Evolutionary conservation across 2,113 vertebrate species (phyloP).

Genomic region (Parotia lawesii): DNA sequence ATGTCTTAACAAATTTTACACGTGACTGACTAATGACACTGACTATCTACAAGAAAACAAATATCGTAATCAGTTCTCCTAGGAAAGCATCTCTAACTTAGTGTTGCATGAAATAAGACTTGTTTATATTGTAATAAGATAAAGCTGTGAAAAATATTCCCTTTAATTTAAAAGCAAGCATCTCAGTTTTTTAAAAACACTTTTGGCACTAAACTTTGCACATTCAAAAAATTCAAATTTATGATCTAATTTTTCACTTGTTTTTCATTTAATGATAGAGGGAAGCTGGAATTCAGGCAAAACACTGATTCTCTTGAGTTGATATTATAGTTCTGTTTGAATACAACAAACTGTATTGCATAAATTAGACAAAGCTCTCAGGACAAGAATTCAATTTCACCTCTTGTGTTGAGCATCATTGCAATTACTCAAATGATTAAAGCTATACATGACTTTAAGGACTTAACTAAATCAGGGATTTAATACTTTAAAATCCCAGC

Average conservation of each 20-base stretch:
- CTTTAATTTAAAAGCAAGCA: not conserved
- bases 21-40: not conserved
- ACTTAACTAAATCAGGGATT: not conserved
- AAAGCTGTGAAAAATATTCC: not conserved
- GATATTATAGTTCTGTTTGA: not conserved
- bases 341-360: not conserved
- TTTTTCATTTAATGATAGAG: not conserved
- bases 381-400: not conserved
- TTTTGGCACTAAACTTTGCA: not conserved
- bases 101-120: slow-evolving; percentile 33
- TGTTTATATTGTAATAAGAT: not conserved
- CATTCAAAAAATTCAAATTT: not conserved
- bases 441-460: not conserved
- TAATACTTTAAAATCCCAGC: not conserved
- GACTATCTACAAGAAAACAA: slow-evolving; percentile 29
- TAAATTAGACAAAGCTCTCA: not conserved
- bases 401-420: not conserved
- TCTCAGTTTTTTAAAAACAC: not conserved
- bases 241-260: not conserved
- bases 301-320: not conserved
- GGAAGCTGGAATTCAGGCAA: not conserved
- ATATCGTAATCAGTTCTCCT: slow-evolving; percentile 12
- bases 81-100: not conserved
- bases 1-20: not conserved
- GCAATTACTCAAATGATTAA: slow-evolving; percentile 2